Base-by-base conservation (phyloP, 2,113 vertebrate genomes). In the Psittacula cyanocephala region DNA sequence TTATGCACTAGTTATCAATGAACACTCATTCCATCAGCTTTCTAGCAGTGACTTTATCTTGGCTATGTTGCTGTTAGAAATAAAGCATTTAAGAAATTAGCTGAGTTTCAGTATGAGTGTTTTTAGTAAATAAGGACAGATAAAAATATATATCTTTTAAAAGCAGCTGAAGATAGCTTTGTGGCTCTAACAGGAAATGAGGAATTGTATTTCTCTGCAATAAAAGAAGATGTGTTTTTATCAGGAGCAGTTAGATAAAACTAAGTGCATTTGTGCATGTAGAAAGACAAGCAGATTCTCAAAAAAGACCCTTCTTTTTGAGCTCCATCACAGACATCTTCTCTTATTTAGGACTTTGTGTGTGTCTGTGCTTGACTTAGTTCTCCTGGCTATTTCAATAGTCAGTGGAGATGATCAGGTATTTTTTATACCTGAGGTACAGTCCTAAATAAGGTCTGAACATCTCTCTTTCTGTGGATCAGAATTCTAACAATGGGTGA, bases 401-500 rank as follows among this genome's bases (percentile, higher is more conserved):
- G 17, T 29, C n/a, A 14, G 2, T 35, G 29, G 80, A 44, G 60
- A 81, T 23, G 7, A 76, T 16, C 2, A 24, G 23, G 5, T 10
- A 1, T 23, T 39, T 71, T 79, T 80, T 82, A 20, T 47, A 63
- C 16, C 10, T 31, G 64, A 6, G 25, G 7, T 31, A 4, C 2
- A 1, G 14, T 37, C 19, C 28, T 79, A 50, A 80, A 91, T 64
- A 10, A 67, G 9, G 3, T 35, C 27, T 68, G 46, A 89, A 55
- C 2, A 2, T 9, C 6, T 47, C 0, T 0, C 7, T 76, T 47
- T 29, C 8, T 1, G 1, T 7, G 13, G 55, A 33, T 84, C 18
- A 52, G 50, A 67, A 57, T 10, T 11, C 4, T 24, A 39, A 37
- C 3, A 37, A 8, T 6, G 15, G 16, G 9, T 37, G 37, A 79